phyloP scores from a whole-genome alignment of 2,888 invertebrate genomes.

The Pinctada fucata region DNA sequence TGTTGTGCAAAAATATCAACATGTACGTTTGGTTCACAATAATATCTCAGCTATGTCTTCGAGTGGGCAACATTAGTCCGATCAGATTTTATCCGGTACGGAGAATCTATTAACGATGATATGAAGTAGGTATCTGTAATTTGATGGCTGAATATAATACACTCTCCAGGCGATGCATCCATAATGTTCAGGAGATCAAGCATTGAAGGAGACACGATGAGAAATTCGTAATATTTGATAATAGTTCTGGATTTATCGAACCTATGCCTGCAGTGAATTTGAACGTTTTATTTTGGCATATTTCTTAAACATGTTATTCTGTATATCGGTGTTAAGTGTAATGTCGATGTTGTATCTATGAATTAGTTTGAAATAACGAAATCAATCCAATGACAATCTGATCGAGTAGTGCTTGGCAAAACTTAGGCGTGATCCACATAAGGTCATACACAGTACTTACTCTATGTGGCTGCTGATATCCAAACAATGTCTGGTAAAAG shows the following conservation, averaged over 20 bases:
- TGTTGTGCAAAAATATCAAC: too few species aligned
- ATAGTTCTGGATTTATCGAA: background rate
- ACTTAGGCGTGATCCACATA: conserved; percentile 15
- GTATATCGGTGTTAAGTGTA: too few species aligned
- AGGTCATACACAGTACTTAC: conserved; percentile 20
- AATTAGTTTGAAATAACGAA: too few species aligned
- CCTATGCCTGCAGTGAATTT: too few species aligned
- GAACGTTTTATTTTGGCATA: too few species aligned
- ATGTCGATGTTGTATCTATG: too few species aligned
- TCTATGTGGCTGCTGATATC: conserved; percentile 15
- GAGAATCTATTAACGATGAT: background rate
- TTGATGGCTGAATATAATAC: background rate
- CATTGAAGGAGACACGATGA: conserved; percentile 10
- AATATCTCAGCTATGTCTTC: too few species aligned
- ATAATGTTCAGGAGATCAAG: conserved; percentile 1
- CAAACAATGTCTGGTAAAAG: conserved; percentile 5
- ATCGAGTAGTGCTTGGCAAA: too few species aligned
- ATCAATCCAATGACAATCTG: too few species aligned
- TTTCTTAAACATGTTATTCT: too few species aligned
- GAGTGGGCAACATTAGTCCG: too few species aligned
- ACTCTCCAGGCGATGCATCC: background rate
- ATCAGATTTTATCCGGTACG: background rate
- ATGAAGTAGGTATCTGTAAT: background rate
- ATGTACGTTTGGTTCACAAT: too few species aligned
- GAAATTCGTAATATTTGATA: conserved; percentile 6